Conservation (phyloP, 2,797 vertebrate species). For the Poeciliopsis infans region DNA sequence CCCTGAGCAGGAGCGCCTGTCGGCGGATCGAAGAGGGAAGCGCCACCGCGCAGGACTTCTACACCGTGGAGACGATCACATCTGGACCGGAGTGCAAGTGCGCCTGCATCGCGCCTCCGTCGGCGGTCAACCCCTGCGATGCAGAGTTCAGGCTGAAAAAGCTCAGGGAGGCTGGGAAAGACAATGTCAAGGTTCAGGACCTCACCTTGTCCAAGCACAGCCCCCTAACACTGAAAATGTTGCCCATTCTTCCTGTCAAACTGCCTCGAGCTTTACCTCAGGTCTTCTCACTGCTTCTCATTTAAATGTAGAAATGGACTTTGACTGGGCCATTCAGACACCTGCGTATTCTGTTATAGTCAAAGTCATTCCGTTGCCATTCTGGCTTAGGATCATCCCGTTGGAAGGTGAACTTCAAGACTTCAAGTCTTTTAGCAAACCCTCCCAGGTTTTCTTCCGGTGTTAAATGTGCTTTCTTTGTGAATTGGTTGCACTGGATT, state of each 20-base stretch:
- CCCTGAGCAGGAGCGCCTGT: constrained; percentile 89
- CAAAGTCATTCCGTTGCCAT: not conserved
- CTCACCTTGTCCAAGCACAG: constrained; percentile 1
- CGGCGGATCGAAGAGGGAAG: constrained; percentile 83
- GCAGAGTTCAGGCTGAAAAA: constrained; percentile 90
- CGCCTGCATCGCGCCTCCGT: constrained; percentile 90
- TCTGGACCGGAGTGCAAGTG: constrained; percentile 92
- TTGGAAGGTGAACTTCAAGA: not conserved
- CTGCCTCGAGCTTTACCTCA: not conserved
- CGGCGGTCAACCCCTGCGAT: constrained; percentile 91
- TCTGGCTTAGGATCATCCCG: not conserved
- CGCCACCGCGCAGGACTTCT: constrained; percentile 85
- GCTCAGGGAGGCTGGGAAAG: constrained; percentile 85
- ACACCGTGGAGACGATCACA: constrained; percentile 92
- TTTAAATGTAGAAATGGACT: not conserved
- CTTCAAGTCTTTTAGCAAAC: not conserved
- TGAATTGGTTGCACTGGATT: not conserved
- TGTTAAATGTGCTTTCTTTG: not conserved
- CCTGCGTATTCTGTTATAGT: not conserved
- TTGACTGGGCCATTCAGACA: not conserved
- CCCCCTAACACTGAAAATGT: not conserved
- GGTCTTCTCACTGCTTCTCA: not conserved
- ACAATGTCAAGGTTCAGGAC: constrained; percentile 88
- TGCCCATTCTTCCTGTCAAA: not conserved
- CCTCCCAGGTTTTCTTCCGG: not conserved